These are phyloP conservation scores for Nestor notabilis DNA, from an alignment of 2,113 vertebrate species.

Conservation along the genomic window DNA sequence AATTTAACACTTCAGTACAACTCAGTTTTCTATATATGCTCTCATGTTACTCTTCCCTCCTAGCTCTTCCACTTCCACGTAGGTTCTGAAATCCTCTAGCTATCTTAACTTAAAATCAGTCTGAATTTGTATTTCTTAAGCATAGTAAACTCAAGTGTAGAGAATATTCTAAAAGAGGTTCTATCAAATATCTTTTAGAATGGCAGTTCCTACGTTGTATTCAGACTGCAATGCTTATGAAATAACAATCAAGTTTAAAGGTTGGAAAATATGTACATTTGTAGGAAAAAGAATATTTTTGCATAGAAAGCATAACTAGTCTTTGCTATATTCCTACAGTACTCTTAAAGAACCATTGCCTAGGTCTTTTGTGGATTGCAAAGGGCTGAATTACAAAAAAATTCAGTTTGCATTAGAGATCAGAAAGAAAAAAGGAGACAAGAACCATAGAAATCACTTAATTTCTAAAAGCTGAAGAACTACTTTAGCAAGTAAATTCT, in stretches of 20 bases:
- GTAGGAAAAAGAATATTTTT: neutral
- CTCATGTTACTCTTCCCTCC: accelerated
- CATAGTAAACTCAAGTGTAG: neutral
- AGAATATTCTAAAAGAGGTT: neutral
- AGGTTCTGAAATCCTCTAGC: neutral
- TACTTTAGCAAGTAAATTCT: neutral
- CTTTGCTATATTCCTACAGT: neutral
- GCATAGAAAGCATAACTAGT: neutral
- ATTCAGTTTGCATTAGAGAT: neutral
- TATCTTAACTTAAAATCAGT: neutral
- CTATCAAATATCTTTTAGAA: neutral
- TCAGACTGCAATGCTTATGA: neutral
- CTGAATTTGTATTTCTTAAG: neutral
- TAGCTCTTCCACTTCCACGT: neutral
- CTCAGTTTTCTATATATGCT: neutral
- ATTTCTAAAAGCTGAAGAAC: neutral
- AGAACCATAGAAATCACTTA: neutral
- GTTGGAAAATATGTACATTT: neutral
- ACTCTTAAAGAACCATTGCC: neutral
- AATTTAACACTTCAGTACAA: neutral
- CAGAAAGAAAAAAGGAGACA: neutral
- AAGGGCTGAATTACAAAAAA: neutral
- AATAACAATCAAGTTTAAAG: neutral
- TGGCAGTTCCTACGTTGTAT: neutral
- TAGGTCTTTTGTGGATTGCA: neutral